A percentile compares a stretch with the other conserved stretches of the same genome.
Evolutionary conservation across 2,797 vertebrate species (phyloP).

Genomic region (Harpagifer antarcticus): DNA sequence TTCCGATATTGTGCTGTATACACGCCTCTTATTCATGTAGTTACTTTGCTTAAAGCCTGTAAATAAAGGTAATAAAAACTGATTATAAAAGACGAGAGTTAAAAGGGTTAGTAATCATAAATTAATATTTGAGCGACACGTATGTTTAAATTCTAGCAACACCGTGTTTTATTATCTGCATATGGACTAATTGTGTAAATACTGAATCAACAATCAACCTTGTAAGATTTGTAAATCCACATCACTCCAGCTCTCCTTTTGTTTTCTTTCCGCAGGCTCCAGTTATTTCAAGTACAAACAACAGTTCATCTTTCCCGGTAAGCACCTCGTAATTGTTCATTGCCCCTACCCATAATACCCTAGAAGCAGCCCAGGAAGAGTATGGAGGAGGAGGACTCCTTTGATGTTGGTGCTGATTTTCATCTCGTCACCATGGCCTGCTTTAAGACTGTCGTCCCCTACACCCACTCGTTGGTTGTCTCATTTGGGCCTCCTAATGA

Average conservation of each 20-base stretch:
- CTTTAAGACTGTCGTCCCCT: constrained; percentile 51
- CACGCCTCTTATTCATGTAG: background rate
- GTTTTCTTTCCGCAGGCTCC: constrained; percentile 87
- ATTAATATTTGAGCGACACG: background rate
- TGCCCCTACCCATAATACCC: constrained; percentile 69
- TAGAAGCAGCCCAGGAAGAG: constrained; percentile 36
- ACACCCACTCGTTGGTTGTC: constrained; percentile 59
- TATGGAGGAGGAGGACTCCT: constrained; percentile 56
- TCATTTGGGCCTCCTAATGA: constrained; percentile 67
- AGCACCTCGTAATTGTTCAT: constrained; percentile 67
- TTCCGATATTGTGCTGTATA: background rate
- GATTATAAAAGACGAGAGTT: background rate
- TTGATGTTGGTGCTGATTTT: constrained; percentile 70
- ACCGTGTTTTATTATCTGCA: background rate
- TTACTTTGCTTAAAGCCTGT: background rate
- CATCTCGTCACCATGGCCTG: constrained; percentile 52
- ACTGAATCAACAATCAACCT: background rate
- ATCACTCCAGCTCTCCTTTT: constrained; percentile 42
- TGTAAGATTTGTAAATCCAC: background rate
- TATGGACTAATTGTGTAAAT: background rate
- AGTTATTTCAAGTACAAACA: constrained; percentile 99
- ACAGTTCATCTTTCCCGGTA: constrained; percentile 99
- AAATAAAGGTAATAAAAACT: background rate
- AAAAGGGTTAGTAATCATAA: background rate
- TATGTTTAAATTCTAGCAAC: background rate